A percentile compares a stretch with the other conserved stretches of the same genome.
Evolutionary conservation across 2,888 invertebrate genomes (phyloP).

Genomic region (Endomychus coccineus): DNA sequence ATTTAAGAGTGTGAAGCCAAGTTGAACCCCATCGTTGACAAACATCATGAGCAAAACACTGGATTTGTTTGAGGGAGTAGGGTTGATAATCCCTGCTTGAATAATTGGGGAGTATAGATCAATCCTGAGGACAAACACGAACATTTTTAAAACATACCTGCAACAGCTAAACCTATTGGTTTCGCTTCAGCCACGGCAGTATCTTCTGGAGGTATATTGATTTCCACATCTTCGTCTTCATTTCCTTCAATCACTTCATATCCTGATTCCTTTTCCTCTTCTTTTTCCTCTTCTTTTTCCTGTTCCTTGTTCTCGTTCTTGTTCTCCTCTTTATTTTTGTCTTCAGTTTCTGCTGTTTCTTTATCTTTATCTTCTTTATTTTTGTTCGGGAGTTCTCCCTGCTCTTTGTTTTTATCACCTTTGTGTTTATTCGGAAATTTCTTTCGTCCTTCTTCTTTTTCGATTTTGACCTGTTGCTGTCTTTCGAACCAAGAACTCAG

Average conservation of each 20-base stretch:
- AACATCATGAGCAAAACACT: no score
- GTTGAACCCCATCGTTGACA: no score
- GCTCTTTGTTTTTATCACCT: slow-evolving; percentile 20
- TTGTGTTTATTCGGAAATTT: slow-evolving; percentile 17
- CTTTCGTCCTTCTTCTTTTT: slow-evolving; percentile 18
- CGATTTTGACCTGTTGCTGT: slow-evolving; percentile 26
- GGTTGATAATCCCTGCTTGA: no score
- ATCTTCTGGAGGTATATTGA: slow-evolving; percentile 51
- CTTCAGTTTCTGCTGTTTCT: slow-evolving; percentile 22
- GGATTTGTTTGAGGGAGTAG: no score
- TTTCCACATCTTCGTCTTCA: slow-evolving; percentile 40
- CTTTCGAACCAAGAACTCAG: slow-evolving; percentile 37
- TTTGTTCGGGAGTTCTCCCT: slow-evolving; percentile 29
- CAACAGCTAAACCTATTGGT: slow-evolving; percentile 54
- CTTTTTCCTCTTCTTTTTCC: slow-evolving; percentile 22
- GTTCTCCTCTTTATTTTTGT: slow-evolving; percentile 29
- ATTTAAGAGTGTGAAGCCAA: no score
- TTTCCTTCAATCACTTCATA: slow-evolving; percentile 35
- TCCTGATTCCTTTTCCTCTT: slow-evolving; percentile 26
- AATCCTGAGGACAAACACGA: no score
- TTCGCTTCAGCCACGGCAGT: slow-evolving; percentile 68
- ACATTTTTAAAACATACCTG: slow-evolving; percentile 38
- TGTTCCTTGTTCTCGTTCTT: slow-evolving; percentile 27
- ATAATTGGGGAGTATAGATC: no score
- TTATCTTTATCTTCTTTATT: slow-evolving; percentile 26